These are phyloP conservation scores for Globicephala melas DNA, from an alignment of 2,113 vertebrate genomes.

Conservation along the genomic window DNA sequence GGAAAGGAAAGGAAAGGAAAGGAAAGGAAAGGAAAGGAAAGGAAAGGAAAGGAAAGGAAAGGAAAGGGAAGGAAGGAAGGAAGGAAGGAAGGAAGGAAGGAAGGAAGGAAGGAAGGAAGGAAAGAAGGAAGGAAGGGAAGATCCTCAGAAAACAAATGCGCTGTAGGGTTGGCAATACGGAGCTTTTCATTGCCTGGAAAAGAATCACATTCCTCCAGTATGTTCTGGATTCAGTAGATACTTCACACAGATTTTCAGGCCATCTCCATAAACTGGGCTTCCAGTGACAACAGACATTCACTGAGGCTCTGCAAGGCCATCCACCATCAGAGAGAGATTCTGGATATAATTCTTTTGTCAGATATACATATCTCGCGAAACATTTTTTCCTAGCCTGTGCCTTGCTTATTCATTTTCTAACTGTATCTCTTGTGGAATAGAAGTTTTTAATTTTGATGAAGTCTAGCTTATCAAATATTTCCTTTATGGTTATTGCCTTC, in stretches of 20 bases:
- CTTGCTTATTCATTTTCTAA: neutral
- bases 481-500: neutral
- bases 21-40: no score
- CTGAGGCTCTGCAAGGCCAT: neutral
- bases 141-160: neutral
- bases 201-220: neutral
- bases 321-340: neutral
- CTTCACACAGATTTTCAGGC: neutral
- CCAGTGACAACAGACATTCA: neutral
- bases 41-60: fast-evolving
- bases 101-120: no score
- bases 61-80: no score
- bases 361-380: neutral
- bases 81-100: fast-evolving
- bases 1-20: no score
- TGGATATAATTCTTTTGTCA: neutral
- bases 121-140: no score
- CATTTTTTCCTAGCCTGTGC: neutral
- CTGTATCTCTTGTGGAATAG: neutral
- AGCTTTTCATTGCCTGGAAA: neutral
- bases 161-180: neutral
- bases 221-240: neutral
- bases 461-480: neutral
- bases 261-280: neutral
- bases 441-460: neutral